These are phyloP conservation scores for Diprion similis DNA, from an alignment of 1,140 invertebrate species.

Conservation along the genomic window DNA sequence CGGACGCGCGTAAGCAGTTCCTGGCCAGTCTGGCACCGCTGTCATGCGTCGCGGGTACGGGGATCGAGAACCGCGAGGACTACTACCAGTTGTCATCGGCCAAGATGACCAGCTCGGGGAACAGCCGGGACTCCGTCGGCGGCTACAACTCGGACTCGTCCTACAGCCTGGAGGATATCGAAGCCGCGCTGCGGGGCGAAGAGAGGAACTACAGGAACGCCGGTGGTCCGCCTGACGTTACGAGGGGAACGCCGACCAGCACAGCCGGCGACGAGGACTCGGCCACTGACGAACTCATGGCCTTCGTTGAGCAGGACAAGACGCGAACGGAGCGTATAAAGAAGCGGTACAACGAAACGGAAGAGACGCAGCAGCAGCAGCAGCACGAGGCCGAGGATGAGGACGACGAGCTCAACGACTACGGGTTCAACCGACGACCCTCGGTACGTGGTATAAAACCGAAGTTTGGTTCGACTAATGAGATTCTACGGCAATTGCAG, in stretches of 20 bases:
- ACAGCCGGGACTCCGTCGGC: slow-evolving; percentile 60
- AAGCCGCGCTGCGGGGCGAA: slow-evolving; percentile 63
- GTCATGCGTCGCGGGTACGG: slow-evolving; percentile 71
- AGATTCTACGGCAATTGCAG: slow-evolving; percentile 78
- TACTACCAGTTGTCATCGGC: slow-evolving; percentile 70
- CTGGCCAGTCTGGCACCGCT: slow-evolving; percentile 76
- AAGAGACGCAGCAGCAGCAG: slow-evolving; percentile 25
- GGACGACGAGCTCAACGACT: slow-evolving; percentile 85
- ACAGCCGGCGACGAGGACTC: slow-evolving; percentile 52
- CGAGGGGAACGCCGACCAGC: slow-evolving; percentile 70
- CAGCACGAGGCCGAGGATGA: slow-evolving; percentile 63
- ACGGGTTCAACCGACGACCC: slow-evolving; percentile 86
- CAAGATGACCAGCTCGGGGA: slow-evolving; percentile 56
- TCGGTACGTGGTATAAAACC: slow-evolving; percentile 81
- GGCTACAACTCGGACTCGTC: slow-evolving; percentile 61
- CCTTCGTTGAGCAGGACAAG: slow-evolving; percentile 85
- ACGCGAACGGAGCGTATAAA: slow-evolving; percentile 81
- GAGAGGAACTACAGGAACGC: slow-evolving; percentile 63
- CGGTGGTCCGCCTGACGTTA: slow-evolving; percentile 71
- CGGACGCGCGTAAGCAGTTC: slow-evolving; percentile 73
- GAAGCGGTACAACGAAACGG: slow-evolving; percentile 69
- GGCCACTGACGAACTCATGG: slow-evolving; percentile 76
- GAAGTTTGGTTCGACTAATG: slow-evolving; percentile 78
- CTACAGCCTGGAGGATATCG: slow-evolving; percentile 74
- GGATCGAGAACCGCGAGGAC: slow-evolving; percentile 69